Evolutionary conservation across 2,113 vertebrate species (phyloP).

Genomic region (Cheilinus undulatus): DNA sequence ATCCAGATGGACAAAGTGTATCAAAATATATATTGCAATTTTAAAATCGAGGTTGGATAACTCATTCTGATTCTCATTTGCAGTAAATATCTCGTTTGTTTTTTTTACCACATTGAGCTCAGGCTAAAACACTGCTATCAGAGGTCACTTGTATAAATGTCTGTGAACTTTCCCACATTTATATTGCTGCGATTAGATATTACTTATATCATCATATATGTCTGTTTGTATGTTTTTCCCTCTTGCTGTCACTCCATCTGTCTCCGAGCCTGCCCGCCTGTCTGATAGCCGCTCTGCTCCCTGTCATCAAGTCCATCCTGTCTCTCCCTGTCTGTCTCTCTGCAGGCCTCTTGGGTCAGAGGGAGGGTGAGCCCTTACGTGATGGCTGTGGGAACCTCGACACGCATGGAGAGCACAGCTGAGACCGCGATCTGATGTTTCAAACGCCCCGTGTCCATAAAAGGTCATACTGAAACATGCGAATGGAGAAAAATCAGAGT

Average conservation of each 20-base stretch:
- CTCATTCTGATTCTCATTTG: background rate
- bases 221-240: constrained; percentile 41
- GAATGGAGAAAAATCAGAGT: constrained; percentile 19
- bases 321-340: constrained; percentile 41
- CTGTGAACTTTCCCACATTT: constrained; percentile 52
- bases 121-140: background rate
- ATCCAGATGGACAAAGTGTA: too few species aligned
- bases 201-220: constrained; percentile 8
- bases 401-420: constrained; percentile 39
- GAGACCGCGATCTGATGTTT: constrained; percentile 18
- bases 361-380: constrained; percentile 46
- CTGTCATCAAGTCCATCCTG: constrained; percentile 53
- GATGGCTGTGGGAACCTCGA: constrained; percentile 71
- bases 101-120: background rate
- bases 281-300: constrained; percentile 45
- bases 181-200: constrained; percentile 8
- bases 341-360: constrained; percentile 66
- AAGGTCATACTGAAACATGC: constrained; percentile 59
- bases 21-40: too few species aligned
- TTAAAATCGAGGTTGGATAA: background rate
- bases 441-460: constrained; percentile 67
- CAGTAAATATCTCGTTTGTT: too few species aligned
- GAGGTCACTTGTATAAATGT: constrained; percentile 20
- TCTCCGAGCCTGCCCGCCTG: constrained; percentile 35
- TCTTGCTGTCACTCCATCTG: constrained; percentile 43